Conservation (phyloP, 2,888 invertebrate genomes). For the Acleris emargana region DNA sequence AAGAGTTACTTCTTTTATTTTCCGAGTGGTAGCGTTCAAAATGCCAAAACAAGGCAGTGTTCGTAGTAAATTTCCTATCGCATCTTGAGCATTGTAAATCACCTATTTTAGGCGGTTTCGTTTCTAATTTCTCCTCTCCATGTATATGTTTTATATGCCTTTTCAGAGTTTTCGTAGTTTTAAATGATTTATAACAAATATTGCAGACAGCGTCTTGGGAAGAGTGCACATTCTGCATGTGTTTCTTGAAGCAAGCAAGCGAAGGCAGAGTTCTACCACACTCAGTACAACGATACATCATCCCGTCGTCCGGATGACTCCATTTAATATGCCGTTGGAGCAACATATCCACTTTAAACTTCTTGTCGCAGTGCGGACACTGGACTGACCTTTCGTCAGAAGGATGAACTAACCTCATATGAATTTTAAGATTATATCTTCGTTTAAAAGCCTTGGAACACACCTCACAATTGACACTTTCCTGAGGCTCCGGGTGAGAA, state of each 20-base stretch:
- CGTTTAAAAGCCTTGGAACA: conserved; percentile 52
- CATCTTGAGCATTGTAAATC: conserved; percentile 43
- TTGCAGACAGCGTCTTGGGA: conserved; percentile 35
- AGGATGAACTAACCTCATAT: conserved; percentile 52
- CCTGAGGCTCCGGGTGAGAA: conserved; percentile 49
- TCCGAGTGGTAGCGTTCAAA: conserved; percentile 43
- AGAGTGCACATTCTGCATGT: conserved; percentile 50
- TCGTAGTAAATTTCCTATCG: conserved; percentile 43
- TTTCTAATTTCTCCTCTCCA: conserved; percentile 15
- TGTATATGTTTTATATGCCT: conserved; percentile 39
- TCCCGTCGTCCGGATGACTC: conserved; percentile 50
- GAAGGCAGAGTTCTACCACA: conserved; percentile 49
- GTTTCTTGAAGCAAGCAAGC: conserved; percentile 43
- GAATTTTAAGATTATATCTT: conserved; percentile 50
- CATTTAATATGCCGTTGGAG: conserved; percentile 53
- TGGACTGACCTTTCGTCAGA: conserved; percentile 41
- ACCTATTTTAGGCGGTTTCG: conserved; percentile 38
- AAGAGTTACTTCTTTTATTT: conserved; percentile 27
- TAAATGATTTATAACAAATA: conserved; percentile 41
- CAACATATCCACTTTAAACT: conserved; percentile 50
- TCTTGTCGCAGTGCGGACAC: conserved; percentile 49
- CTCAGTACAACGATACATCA: conserved; percentile 50
- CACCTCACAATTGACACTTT: conserved; percentile 45
- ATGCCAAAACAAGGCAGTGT: conserved; percentile 49
- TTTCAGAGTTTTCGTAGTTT: conserved; percentile 37